Conservation (phyloP, 2,797 vertebrate species). For the Sebastolobus altivelis region DNA sequence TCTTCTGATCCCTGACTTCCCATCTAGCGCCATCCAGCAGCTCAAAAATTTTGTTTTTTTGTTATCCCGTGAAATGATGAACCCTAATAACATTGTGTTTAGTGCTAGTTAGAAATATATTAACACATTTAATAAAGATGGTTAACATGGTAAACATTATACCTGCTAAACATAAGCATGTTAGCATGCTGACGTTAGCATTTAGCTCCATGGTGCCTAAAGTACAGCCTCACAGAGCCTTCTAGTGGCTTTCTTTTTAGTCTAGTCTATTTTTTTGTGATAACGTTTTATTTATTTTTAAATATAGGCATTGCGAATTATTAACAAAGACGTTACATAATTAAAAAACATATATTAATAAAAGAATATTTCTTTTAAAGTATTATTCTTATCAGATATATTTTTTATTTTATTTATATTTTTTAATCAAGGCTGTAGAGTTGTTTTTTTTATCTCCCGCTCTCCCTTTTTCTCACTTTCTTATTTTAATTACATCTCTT, state of each 20-base stretch:
- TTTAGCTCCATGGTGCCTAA: neutral
- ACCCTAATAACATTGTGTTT: neutral
- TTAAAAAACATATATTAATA: too few relatives aligned
- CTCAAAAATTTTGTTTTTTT: neutral
- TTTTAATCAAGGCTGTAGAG: too few relatives aligned
- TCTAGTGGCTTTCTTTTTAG: neutral
- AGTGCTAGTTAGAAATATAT: neutral
- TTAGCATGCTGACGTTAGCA: neutral
- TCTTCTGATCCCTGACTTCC: neutral
- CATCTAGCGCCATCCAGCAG: neutral
- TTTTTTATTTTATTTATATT: too few relatives aligned
- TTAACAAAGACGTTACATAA: too few relatives aligned
- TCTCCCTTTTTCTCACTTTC: neutral
- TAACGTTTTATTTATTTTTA: too few relatives aligned
- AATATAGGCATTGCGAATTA: too few relatives aligned
- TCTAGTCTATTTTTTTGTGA: too few relatives aligned
- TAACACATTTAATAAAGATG: neutral
- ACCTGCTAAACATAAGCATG: neutral
- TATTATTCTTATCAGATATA: too few relatives aligned
- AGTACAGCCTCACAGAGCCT: neutral
- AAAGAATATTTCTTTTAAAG: too few relatives aligned
- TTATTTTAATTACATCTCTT: neutral
- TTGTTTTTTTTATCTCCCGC: neutral
- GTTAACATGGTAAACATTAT: neutral
- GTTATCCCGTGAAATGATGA: neutral